These are phyloP conservation scores for Anolis sagrei DNA, from an alignment of 2,113 vertebrate genomes.

Conservation along the genomic window DNA sequence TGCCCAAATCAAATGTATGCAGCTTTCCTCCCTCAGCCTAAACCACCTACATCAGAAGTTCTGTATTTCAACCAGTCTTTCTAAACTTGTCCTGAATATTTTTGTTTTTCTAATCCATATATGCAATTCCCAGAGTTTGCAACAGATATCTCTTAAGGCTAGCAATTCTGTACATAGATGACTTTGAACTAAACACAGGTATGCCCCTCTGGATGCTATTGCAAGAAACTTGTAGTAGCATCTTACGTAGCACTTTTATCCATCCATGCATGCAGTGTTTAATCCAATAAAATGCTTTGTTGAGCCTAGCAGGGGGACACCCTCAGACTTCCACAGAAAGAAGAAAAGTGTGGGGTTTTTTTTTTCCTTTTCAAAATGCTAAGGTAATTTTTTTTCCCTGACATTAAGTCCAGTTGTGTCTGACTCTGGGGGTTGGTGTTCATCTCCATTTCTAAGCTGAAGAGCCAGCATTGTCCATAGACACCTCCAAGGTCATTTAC, in stretches of 20 bases:
- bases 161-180: not conserved
- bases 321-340: not conserved
- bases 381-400: no score
- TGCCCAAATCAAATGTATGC: not conserved
- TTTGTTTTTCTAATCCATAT: not conserved
- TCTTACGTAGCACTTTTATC: not conserved
- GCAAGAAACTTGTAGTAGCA: not conserved
- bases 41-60: not conserved
- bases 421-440: no score
- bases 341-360: not conserved
- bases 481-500: no score
- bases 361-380: conserved; percentile 1
- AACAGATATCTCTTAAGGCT: not conserved
- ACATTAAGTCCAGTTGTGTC: no score
- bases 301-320: not conserved
- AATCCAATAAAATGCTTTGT: conserved; percentile 10
- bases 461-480: no score
- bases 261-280: conserved; percentile 7
- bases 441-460: no score
- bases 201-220: not conserved
- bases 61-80: not conserved
- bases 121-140: not conserved
- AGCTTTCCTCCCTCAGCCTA: not conserved
- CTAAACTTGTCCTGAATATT: not conserved
- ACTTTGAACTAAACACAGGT: not conserved